Evolutionary conservation across 2,797 vertebrate genomes (phyloP), one percentile per base, ranked within the genome.

Genomic region (Catostomus latipinnis): DNA sequence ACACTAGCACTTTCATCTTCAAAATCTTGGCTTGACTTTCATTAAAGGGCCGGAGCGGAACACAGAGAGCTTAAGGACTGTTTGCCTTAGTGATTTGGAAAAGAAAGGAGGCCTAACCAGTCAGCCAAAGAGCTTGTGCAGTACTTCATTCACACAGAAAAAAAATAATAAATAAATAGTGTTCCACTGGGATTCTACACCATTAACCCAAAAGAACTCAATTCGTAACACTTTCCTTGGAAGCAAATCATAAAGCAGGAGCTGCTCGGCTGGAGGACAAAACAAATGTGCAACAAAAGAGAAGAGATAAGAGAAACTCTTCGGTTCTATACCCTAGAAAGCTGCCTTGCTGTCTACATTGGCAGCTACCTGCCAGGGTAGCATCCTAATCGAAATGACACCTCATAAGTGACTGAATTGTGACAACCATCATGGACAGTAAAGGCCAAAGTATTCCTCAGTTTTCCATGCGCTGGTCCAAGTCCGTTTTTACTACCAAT

Each of bases 21-120:
- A 4, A 1, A 2, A 2, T 34, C 46, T 16, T 22, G 48, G 48
- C 48, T 71, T 67, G 50, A 60, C 69, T 82, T 77, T 78, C 43
- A 78, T 82, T 69, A 78, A 82, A 78, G 74, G 58, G 5, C 61
- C 43, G 48, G 53, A 60, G 46, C 8, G 13, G 60, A 73, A 62
- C 11, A 6, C 69, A 8, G 8, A 14, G 43, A 68, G 43, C 62
- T 48, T 7, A 61, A 82, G 16, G 52, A 57, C 56, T 72, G 57
- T 82, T 77, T 76, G 80, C 45, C 8, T 71, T 71, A 1, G 14
- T 3, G 1, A 66, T 72, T 71, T 76, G 43, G 16, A 43, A 66
- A 57, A 71, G 62, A 49, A 72, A 66, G 60, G 9, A 66, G 16
- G 14, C 13, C 48, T 66, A 82, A 73, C 69, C 34, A 78, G 70